A percentile compares a stretch with the other conserved stretches of the same genome.
phyloP scores from a whole-genome alignment of 2,888 invertebrate genomes.

The Dryomyza anilis region DNA sequence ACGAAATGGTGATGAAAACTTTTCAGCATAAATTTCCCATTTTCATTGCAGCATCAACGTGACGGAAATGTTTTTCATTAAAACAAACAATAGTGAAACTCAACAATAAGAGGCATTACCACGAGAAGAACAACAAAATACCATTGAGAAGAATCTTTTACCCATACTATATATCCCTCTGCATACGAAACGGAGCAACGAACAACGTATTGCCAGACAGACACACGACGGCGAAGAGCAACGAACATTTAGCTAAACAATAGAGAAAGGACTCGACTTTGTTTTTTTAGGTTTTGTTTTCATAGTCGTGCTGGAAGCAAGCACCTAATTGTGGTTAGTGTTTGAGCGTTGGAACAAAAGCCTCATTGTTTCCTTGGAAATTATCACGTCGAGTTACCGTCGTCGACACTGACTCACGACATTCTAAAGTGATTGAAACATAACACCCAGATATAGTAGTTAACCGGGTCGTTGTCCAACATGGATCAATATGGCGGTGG shows the following conservation, averaged over 20 bases:
- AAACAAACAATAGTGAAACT: conserved; percentile 23
- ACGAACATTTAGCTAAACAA: background rate
- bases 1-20: background rate
- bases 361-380: too few species aligned
- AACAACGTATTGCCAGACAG: too few species aligned
- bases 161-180: background rate
- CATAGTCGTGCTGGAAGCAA: too few species aligned
- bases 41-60: conserved; percentile 10
- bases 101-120: background rate
- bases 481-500: conserved; percentile 43
- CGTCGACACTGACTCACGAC: background rate
- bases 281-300: too few species aligned
- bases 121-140: background rate
- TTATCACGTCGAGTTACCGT: too few species aligned
- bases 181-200: too few species aligned
- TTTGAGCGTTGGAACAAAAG: background rate
- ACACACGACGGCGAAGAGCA: background rate
- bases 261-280: background rate
- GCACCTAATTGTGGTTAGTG: background rate
- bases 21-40: background rate
- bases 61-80: conserved; percentile 26
- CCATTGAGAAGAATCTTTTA: background rate
- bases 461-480: conserved; percentile 7
- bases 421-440: background rate
- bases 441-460: background rate